A percentile compares a stretch with the other conserved stretches of the same genome.
phyloP scores from a whole-genome alignment of 2,888 invertebrate genomes.

The Orthosia cruda region DNA sequence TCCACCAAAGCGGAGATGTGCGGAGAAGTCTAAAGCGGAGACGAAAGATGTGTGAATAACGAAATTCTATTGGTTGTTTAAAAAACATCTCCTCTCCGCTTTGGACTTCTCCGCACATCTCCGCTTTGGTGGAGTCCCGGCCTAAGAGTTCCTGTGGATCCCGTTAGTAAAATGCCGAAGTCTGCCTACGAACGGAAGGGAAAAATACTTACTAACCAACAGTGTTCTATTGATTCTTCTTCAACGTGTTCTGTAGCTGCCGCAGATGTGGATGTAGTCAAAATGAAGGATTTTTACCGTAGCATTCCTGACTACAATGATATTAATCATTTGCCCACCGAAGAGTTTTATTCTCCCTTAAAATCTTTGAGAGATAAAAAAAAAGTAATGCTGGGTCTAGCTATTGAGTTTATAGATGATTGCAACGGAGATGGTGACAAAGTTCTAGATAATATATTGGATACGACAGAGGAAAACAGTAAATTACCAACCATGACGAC shows the following conservation, averaged over 20 bases:
- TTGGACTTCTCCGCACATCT: too few relatives aligned
- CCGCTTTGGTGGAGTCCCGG: too few relatives aligned
- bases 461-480: constrained; percentile 64
- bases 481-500: constrained; percentile 50
- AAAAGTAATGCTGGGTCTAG: constrained; percentile 86
- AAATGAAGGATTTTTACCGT: constrained; percentile 94
- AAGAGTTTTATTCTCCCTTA: constrained; percentile 94
- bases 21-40: too few relatives aligned
- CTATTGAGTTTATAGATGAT: constrained; percentile 83
- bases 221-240: constrained; percentile 84
- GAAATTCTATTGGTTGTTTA: too few relatives aligned
- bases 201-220: constrained; percentile 78
- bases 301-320: constrained; percentile 96
- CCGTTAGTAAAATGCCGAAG: constrained; percentile 94
- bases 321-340: constrained; percentile 94
- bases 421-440: constrained; percentile 72
- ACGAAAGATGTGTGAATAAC: too few relatives aligned
- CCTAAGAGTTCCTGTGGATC: constrained; percentile 94
- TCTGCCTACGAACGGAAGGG: constrained; percentile 93
- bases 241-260: constrained; percentile 81
- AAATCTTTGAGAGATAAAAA: constrained; percentile 93
- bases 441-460: constrained; percentile 63
- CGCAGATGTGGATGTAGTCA: constrained; percentile 89
- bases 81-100: too few relatives aligned
- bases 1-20: too few relatives aligned